These are phyloP conservation scores for Phrynocephalus versicolor DNA, from an alignment of 2,113 vertebrate genomes.

Conservation along the genomic window DNA sequence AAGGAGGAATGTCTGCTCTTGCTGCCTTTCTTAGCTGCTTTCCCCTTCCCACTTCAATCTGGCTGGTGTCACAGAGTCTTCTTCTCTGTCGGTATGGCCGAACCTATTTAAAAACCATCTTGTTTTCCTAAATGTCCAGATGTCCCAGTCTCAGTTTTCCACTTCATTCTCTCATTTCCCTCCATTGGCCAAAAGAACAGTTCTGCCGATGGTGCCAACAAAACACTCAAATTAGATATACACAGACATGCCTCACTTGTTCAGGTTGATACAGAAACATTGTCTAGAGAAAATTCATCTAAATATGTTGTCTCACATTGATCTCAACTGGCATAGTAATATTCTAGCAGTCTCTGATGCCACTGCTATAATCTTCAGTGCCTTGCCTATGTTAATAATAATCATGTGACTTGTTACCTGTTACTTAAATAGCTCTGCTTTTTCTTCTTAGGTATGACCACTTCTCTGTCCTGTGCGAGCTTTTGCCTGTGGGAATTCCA, in stretches of 20 bases:
- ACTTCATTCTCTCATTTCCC: not conserved
- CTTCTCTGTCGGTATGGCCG: not conserved
- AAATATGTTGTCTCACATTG: not conserved
- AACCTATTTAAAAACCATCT: not conserved
- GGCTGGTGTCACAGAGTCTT: not conserved
- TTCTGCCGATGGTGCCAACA: not conserved
- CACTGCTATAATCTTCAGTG: fast-evolving
- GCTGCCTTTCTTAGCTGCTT: not conserved
- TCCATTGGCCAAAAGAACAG: not conserved
- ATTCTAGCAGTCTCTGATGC: not conserved
- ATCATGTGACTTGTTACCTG: not conserved
- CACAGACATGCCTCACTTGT: not conserved
- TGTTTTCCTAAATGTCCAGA: not conserved
- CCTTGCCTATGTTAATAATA: not conserved
- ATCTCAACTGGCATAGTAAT: not conserved
- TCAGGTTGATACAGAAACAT: not conserved
- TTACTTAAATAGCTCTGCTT: slow-evolving; percentile 9
- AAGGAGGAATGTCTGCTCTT: not conserved
- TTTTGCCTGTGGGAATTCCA: slow-evolving; percentile 88
- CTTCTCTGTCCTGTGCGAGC: slow-evolving; percentile 92
- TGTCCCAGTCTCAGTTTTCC: not conserved
- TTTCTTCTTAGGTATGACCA: slow-evolving; percentile 88
- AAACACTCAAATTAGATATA: not conserved
- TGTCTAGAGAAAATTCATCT: not conserved
- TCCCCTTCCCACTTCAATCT: too few relatives aligned